Evolutionary conservation across 2,888 invertebrate genomes (phyloP).

Genomic region (Euphydryas editha): DNA sequence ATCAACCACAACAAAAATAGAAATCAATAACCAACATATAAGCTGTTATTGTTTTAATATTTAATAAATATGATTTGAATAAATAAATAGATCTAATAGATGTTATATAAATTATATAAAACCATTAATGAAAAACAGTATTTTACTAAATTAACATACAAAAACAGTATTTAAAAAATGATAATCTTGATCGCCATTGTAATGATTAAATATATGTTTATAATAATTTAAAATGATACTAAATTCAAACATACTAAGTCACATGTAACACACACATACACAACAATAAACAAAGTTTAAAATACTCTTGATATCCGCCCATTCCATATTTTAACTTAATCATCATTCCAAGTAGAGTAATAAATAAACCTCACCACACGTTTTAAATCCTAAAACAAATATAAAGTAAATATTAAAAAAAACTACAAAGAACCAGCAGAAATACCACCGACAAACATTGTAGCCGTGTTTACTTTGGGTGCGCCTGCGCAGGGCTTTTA

Average conservation of each 20-base stretch:
- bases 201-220: no score
- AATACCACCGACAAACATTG: slow-evolving; percentile 55
- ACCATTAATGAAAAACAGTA: no score
- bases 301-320: slow-evolving; percentile 27
- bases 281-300: slow-evolving; percentile 10
- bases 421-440: slow-evolving; percentile 53
- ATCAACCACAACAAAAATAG: no score
- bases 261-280: neutral
- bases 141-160: no score
- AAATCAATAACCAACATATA: no score
- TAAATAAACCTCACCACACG: slow-evolving; percentile 31
- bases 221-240: no score
- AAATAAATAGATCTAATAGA: no score
- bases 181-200: no score
- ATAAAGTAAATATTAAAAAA: slow-evolving; percentile 48
- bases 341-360: slow-evolving; percentile 31
- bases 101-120: no score
- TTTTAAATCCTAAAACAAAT: slow-evolving; percentile 30
- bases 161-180: no score
- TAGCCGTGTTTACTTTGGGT: slow-evolving; percentile 56
- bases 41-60: no score
- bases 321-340: slow-evolving; percentile 23
- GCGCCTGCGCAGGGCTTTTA: slow-evolving; percentile 37
- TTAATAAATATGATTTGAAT: no score
- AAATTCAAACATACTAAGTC: neutral